Base-by-base conservation (phyloP, 2,797 vertebrate species). In the Manis javanica region DNA sequence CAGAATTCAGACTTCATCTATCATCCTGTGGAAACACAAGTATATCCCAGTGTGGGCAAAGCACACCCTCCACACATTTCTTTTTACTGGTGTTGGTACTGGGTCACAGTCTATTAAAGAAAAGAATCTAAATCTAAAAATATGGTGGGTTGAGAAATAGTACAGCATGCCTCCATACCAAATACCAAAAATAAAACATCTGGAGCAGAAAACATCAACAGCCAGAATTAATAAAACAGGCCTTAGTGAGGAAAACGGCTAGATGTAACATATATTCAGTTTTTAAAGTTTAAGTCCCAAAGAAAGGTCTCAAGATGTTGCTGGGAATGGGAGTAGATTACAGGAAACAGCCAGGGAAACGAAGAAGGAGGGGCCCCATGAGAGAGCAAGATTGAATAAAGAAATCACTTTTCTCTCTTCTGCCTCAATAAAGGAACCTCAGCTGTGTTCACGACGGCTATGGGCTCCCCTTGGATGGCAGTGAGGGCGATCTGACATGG, bases 161-260 rank as follows among this genome's bases (percentile, higher is more conserved):
- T 46, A 46, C 2, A 77, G 92, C 31, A 46, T n/a, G 34, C 55
- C 55, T 91, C n/a, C 29, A 19, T 11, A 71, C 23, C 68, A 61
- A 66, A 26, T 16, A 74, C 51, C 14, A 53, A 87, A 74, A n/a
- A 94, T 18, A 24, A 26, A 87, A 94, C 55, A 78, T 71, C 68
- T 71, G 63, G 69, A 71, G 53, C 77, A 83, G 71, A 63, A 82
- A 51, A n/a, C 11, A 53, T 53, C 39, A 57, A 51, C 23, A 87
- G 53, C 31, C 55, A n/a, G 26, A 87, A 55, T 59, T 5, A 81
- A 53, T 14, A 42, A 53, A 72, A 64, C 13, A 63, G 51, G 19
- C 26, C 37, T 29, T n/a, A 23, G 61, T 69, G 61, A 87, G 37
- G 51, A 81, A 84, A 90, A 63, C 37, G n/a, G n/a, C 24, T 55